phyloP scores from a whole-genome alignment of 2,113 vertebrate species.

The Lophochroa leadbeateri region DNA sequence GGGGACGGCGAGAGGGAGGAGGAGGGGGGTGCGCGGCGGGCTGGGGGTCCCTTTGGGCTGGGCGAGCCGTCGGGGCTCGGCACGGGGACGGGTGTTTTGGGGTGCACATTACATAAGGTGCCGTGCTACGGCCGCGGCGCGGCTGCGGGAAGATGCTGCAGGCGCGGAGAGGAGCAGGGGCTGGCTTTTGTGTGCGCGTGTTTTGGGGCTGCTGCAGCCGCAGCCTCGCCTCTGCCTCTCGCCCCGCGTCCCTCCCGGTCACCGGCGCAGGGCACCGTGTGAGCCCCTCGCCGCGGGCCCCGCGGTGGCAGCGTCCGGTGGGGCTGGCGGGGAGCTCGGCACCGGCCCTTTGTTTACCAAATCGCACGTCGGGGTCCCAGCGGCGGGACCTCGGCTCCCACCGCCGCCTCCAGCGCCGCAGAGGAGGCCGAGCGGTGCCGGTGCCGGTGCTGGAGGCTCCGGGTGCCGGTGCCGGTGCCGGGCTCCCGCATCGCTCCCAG shows the following conservation, averaged over 20 bases:
- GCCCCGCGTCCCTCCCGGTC: neutral
- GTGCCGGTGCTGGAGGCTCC: neutral
- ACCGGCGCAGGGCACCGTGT: too few relatives aligned
- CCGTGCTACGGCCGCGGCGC: conserved; percentile 5
- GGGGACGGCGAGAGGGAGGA: neutral
- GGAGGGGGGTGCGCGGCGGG: neutral
- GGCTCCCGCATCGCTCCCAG: neutral
- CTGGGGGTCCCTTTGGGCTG: neutral
- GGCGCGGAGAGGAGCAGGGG: conserved; percentile 23
- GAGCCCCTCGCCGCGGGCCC: neutral
- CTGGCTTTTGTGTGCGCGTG: conserved; percentile 3
- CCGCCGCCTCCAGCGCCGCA: neutral
- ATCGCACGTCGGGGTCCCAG: neutral
- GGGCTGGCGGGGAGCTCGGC: neutral
- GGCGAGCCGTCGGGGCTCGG: neutral
- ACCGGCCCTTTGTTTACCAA: conserved; percentile 32
- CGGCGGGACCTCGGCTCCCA: neutral
- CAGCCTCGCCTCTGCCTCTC: neutral
- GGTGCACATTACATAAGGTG: conserved; percentile 40
- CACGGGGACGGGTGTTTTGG: neutral
- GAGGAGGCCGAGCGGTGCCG: neutral
- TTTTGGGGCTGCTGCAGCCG: conserved; percentile 12
- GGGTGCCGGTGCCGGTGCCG: neutral
- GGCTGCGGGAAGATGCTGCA: conserved; percentile 44
- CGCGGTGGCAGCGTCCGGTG: neutral